Evolutionary conservation across 2,888 invertebrate species (phyloP).

Genomic region (Didymodactylos carnosus): DNA sequence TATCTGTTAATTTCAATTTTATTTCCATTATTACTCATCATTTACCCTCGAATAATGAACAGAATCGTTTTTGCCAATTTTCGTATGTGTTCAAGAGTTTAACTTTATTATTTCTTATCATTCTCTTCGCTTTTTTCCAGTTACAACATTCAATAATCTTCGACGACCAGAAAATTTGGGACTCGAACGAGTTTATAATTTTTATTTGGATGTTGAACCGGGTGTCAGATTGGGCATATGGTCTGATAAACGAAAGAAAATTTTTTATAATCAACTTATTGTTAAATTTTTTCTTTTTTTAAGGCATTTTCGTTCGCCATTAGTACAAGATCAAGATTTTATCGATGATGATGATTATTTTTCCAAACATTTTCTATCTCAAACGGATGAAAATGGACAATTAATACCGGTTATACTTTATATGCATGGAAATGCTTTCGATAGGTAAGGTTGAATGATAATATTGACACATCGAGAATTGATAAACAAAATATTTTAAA

Average conservation of each 20-base stretch:
- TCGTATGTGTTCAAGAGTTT: not conserved
- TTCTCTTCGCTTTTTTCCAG: not conserved
- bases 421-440: constrained; percentile 12
- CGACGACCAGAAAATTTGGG: not conserved
- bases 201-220: constrained; percentile 8
- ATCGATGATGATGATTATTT: constrained; percentile 4
- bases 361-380: not conserved
- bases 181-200: constrained; percentile 1
- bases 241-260: not conserved
- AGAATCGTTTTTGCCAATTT: not conserved
- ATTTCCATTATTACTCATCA: not conserved
- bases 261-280: not conserved
- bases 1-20: not conserved
- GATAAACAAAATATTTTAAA: not conserved
- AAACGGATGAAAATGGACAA: too few species aligned
- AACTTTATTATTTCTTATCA: not conserved
- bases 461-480: not conserved
- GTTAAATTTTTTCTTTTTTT: not conserved
- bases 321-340: not conserved
- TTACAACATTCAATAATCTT: not conserved
- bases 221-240: constrained; percentile 6
- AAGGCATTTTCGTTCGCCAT: constrained; percentile 6
- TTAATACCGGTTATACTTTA: constrained; percentile 1
- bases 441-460: not conserved
- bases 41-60: not conserved